These are phyloP conservation scores for Oryctes rhinoceros DNA, from an alignment of 1,140 invertebrate species.

Conservation along the genomic window DNA sequence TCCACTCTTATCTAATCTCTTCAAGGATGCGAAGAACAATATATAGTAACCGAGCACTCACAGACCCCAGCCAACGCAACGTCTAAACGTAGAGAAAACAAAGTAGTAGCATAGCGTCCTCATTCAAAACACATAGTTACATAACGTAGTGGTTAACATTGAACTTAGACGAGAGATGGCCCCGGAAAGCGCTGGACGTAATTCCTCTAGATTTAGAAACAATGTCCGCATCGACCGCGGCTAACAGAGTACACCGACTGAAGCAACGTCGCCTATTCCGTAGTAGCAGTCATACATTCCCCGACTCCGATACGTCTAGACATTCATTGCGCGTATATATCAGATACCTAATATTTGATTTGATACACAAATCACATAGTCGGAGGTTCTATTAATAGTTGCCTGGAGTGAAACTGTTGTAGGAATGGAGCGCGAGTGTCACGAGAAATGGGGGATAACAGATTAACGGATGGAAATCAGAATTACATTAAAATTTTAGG, in stretches of 20 bases:
- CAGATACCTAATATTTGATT: neutral
- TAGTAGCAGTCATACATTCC: neutral
- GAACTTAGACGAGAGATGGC: neutral
- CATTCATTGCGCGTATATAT: neutral
- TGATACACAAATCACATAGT: neutral
- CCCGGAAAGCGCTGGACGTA: neutral
- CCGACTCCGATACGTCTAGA: neutral
- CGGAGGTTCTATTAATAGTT: no score
- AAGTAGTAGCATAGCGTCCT: neutral
- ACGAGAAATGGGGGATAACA: no score
- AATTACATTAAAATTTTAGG: no score
- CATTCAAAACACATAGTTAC: conserved; percentile 13
- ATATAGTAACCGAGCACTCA: neutral
- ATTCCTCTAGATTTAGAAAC: conserved; percentile 27
- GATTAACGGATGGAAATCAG: no score
- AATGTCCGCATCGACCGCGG: conserved; percentile 12
- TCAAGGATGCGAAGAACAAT: neutral
- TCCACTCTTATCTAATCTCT: neutral
- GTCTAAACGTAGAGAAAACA: neutral
- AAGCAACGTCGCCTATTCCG: neutral
- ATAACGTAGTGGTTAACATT: conserved; percentile 10
- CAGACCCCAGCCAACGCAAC: neutral
- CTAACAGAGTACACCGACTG: neutral
- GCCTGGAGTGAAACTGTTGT: no score
- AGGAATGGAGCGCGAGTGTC: neutral